Evolutionary conservation across 2,888 invertebrate species (phyloP).

Genomic region (Brachycybe producta): DNA sequence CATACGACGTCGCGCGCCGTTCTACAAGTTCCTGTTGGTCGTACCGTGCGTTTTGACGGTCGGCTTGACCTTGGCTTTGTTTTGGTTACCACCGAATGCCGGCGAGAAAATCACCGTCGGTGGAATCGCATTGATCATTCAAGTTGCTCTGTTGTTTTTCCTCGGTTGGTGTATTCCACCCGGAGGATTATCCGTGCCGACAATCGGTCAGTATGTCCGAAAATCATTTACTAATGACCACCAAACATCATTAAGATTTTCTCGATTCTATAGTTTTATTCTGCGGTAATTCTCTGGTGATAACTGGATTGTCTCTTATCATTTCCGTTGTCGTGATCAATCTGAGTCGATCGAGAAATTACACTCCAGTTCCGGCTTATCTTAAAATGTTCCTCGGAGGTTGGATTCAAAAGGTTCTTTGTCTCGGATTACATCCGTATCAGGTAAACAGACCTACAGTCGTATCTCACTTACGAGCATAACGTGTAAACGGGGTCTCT

Average conservation of each 20-base stretch:
- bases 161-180: constrained; percentile 47
- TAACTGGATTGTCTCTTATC: constrained; percentile 41
- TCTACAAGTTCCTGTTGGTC: constrained; percentile 12
- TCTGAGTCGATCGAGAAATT: constrained; percentile 35
- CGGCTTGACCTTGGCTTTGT: constrained; percentile 45
- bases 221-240: too few species aligned
- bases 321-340: constrained; percentile 44
- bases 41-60: constrained; percentile 39
- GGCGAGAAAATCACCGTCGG: constrained; percentile 48
- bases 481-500: too few species aligned
- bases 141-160: constrained; percentile 48
- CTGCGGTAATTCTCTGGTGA: constrained; percentile 41
- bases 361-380: constrained; percentile 40
- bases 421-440: neutral
- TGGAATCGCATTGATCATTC: constrained; percentile 45
- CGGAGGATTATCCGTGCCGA: constrained; percentile 42
- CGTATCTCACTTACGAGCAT: too few species aligned
- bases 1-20: constrained; percentile 10
- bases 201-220: constrained; percentile 41
- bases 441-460: constrained; percentile 3
- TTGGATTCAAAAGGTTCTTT: constrained; percentile 2
- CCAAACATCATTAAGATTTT: too few species aligned
- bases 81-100: constrained; percentile 52
- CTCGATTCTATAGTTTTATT: constrained; percentile 40
- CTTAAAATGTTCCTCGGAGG: constrained; percentile 23